Base-by-base conservation (phyloP, 2,113 vertebrate species). In the Leptodactylus fuscus region DNA sequence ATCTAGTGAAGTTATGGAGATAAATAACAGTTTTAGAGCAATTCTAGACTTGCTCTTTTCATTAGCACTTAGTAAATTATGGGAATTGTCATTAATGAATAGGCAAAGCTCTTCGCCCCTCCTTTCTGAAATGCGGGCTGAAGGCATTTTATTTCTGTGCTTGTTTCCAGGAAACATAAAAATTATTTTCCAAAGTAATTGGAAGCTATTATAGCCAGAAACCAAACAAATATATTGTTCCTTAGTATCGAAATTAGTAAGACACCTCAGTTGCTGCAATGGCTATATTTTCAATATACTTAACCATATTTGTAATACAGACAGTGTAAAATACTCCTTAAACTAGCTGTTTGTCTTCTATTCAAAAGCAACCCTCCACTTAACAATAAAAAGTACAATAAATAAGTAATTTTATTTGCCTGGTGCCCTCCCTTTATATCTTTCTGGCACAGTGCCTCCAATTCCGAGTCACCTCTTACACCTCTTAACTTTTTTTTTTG, bases 1-100 rank as follows among this genome's bases (percentile, higher is more conserved):
- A 83, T n/a, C 22, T 41, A 74, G 7, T 75, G 3, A 53, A 83
- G 49, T 73, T 27, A 58, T 41, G 69, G 81, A 44, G 34, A 24
- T 29, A 74, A 46, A 36, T 24, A 46, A 7, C 53, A 60, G 4
- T 24, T 62, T 58, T 75, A 62, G 32, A 75, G n/a, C 10, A 48
- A 13, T 22, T 24, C n/a, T 16, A 16, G 5, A n/a, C 15, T 36
- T 60, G n/a, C 36, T 60, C 7, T 62, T 48, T 44, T 62, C 16
- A 62, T 73, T 62, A 55, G 16, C 41, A 32, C 29, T 46, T 16
- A 32, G 51, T 58, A 46, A 46, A 46, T 48, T 34, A 62, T 62
- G 5, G 24, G 29, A 11, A 75, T 62, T 29, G n/a, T 44, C 81
- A 41, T 27, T 32, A 58, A 29, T 82, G 41, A 79, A 36, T 79